These are phyloP conservation scores for Cydia fagiglandana DNA, from an alignment of 1,140 invertebrate genomes.

Conservation along the genomic window DNA sequence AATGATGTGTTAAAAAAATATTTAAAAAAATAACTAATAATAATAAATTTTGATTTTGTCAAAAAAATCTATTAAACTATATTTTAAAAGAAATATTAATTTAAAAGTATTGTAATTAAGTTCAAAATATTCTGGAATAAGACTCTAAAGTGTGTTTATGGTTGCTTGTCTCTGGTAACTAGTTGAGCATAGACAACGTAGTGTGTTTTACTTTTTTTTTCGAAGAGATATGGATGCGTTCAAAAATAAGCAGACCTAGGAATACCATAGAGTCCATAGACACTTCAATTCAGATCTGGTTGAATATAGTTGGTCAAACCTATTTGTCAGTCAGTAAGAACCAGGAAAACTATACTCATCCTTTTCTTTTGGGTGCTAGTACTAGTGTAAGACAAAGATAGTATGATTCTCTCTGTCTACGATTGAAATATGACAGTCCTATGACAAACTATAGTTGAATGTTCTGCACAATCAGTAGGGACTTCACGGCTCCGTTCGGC, in stretches of 20 bases:
- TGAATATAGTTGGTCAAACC: no score
- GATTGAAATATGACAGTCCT: no score
- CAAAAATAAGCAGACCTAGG: background rate
- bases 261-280: no score
- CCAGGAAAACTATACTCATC: no score
- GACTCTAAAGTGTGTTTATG: conserved; percentile 10
- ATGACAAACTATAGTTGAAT: no score
- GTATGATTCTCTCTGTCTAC: no score
- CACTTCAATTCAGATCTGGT: no score
- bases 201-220: conserved; percentile 2
- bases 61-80: background rate
- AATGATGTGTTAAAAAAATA: background rate
- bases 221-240: background rate
- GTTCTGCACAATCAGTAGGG: no score
- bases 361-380: no score
- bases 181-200: conserved; percentile 24
- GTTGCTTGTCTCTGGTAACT: conserved; percentile 17
- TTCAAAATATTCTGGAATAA: conserved; percentile 25
- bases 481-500: no score
- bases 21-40: background rate
- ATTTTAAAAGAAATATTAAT: background rate
- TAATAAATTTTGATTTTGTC: background rate
- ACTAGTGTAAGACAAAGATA: no score
- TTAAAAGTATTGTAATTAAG: background rate
- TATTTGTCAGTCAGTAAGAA: no score